Evolutionary conservation across 2,888 invertebrate species (phyloP), one percentile per base, ranked within the genome.

Genomic region (Cartodere bifasciata): DNA sequence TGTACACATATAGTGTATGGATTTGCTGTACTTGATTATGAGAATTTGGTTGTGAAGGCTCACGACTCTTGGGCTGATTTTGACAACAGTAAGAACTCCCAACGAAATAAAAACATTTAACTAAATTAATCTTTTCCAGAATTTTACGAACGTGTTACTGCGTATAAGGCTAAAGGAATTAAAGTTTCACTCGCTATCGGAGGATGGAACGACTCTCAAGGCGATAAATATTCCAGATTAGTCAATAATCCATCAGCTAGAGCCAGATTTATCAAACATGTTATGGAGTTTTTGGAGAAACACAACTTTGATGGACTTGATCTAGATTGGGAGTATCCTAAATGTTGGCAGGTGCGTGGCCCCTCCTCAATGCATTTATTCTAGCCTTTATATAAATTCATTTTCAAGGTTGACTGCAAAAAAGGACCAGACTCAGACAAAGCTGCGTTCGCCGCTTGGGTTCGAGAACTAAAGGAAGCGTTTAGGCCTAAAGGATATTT

Each of bases 181-280:
- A 92, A 90, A 55, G 85, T 90, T 0, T 74, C 83, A 1, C 60
- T 94, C 7, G 91, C 86, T 2, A 65, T 94, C 13, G 94, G 92
- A n/a, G 92, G 92, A 2, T 92, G 92, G 91, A 91, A 88, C 52
- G 88, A 92, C 56, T 91, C 88, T 0, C 78, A 75, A 17, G 87
- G 86, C 0, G 86, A 87, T 52, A 90, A 90, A 52, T 90, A 90
- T 58, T 87, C 87, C 13, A 70, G 79, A 35, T 56, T 90, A 13
- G 88, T 87, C 1, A 81, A 86, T 47, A 78, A 70, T 51, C 75
- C 83, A 0, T 55, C 68, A 2, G 75, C 84, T 0, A 68, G 88
- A 29, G 65, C 67, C 0, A 70, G 73, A 39, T 91, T 90, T 49
- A 72, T 87, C 5, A 65, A 67, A 4, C 79, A 88, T 44, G 76